Conservation (phyloP, 2,113 vertebrate species). For the Xiphorhynchus elegans region DNA sequence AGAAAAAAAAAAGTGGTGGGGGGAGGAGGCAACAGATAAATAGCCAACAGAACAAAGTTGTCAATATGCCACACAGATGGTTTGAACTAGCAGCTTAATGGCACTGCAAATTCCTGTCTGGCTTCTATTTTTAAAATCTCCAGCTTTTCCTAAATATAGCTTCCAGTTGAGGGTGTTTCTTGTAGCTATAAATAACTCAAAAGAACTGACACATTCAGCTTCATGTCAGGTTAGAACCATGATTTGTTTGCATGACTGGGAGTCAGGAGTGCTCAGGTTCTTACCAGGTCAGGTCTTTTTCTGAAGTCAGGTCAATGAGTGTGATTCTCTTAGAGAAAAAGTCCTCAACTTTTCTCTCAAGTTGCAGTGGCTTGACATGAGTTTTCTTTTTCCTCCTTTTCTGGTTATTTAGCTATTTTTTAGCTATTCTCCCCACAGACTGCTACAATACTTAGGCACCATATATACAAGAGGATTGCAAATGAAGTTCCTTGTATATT, state of each 20-base stretch:
- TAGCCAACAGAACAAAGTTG: neutral
- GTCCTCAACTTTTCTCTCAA: neutral
- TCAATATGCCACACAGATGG: neutral
- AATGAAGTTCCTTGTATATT: neutral
- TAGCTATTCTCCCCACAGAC: neutral
- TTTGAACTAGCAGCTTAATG: constrained; percentile 2
- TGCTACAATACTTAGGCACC: neutral
- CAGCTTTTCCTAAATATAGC: constrained; percentile 47
- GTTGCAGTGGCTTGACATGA: neutral
- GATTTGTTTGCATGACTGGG: neutral
- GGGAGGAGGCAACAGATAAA: neutral
- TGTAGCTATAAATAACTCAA: neutral
- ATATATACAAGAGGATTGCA: neutral
- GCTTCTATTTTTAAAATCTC: constrained; percentile 3
- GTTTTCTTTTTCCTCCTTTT: neutral
- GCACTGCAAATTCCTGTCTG: neutral
- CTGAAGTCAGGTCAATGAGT: neutral
- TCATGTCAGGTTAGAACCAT: neutral
- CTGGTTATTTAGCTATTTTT: neutral
- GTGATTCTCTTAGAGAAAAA: neutral
- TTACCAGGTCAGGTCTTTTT: neutral
- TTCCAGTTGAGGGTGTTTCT: neutral
- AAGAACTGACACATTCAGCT: neutral
- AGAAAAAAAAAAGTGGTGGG: accelerated
- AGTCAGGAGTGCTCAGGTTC: neutral